Percentiles rank a stretch among this genome's conserved stretches.
Evolutionary conservation across 2,888 invertebrate species (phyloP).

Genomic region (Eustalomyia histrio): DNA sequence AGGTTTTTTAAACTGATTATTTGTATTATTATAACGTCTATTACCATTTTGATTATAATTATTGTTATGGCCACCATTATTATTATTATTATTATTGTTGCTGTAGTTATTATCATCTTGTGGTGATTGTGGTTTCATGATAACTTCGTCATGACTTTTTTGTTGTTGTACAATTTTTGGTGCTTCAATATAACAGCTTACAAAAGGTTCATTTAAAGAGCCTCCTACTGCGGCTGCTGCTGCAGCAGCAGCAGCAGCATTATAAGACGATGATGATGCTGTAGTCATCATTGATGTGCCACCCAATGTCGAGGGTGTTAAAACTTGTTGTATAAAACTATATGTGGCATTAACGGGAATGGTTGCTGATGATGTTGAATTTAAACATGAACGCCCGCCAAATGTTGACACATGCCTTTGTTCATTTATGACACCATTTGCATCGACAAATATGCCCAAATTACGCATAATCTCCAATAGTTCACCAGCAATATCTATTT

Average conservation of each 20-base stretch:
- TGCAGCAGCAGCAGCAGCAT: not conserved
- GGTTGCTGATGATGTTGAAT: not conserved
- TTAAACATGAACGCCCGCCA: conserved; percentile 46
- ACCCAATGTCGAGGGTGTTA: conserved; percentile 32
- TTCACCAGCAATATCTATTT: conserved; percentile 70
- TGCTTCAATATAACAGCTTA: conserved; percentile 66
- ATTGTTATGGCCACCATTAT: conserved; percentile 1
- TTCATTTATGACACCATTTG: conserved; percentile 68
- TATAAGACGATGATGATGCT: conserved; percentile 33
- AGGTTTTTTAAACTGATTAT: conserved; percentile 49
- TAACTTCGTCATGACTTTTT: conserved; percentile 19
- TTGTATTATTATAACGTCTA: conserved; percentile 29
- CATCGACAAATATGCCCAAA: conserved; percentile 69
- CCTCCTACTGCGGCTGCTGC: not conserved
- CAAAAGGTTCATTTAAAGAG: conserved; percentile 53
- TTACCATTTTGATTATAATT: conserved; percentile 14
- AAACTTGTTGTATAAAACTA: conserved; percentile 57
- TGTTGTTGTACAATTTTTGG: conserved; percentile 34
- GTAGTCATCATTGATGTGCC: conserved; percentile 41
- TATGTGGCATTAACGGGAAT: conserved; percentile 48
- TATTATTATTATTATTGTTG: conserved; percentile 24
- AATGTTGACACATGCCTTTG: conserved; percentile 43
- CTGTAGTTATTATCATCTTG: not conserved
- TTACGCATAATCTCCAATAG: conserved; percentile 70
- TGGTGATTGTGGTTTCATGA: conserved; percentile 1